Evolutionary conservation across 2,797 vertebrate species (phyloP), one percentile per base, ranked within the genome.

Genomic region (Xerus rutilus): DNA sequence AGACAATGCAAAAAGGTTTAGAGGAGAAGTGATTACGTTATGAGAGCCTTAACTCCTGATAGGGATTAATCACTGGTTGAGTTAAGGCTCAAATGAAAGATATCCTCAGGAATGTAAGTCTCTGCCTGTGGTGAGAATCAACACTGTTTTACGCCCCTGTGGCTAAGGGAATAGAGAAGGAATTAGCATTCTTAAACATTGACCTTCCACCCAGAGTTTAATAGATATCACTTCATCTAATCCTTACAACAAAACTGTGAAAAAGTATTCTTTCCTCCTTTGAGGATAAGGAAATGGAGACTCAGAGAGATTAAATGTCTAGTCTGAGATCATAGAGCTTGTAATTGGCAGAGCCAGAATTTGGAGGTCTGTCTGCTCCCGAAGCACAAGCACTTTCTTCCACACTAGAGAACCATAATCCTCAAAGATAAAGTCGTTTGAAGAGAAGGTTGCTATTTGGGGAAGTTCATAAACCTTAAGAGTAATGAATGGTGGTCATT

Each of bases 221-320:
- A 89, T 35, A n/a, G 20, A 35, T 89, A 64, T 21, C 10, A 39
- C 9, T 14, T 86, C 18, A 49, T 70, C 47, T 84, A 91, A 79
- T 45, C 14, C 86, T 89, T 89, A 7, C 35, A 78, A 64, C 2
- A 49, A 92, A 86, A 70, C 45, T 57, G 47, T 72, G 25, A 93
- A 89, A 70, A 18, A 73, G 35, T 57, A 52, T 77, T 49, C 85
- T 70, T 88, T 82, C 39, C 21, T n/a, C 59, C 28, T 39, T 74
- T n/a, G 12, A 74, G 5, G 45, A 93, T 85, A 47, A 81, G 70
- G 43, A 92, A 89, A 85, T 77, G 21, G 47, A 94, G 47, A 87
- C 52, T 72, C 6, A 15, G 32, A 49, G n/a, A 95, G 43, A 86
- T 64, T 54, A 95, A 35, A 82, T 86, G 43, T 83, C 67, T 83